These are phyloP conservation scores for Psettodes erumei DNA, from an alignment of 2,113 vertebrate species.

Conservation along the genomic window DNA sequence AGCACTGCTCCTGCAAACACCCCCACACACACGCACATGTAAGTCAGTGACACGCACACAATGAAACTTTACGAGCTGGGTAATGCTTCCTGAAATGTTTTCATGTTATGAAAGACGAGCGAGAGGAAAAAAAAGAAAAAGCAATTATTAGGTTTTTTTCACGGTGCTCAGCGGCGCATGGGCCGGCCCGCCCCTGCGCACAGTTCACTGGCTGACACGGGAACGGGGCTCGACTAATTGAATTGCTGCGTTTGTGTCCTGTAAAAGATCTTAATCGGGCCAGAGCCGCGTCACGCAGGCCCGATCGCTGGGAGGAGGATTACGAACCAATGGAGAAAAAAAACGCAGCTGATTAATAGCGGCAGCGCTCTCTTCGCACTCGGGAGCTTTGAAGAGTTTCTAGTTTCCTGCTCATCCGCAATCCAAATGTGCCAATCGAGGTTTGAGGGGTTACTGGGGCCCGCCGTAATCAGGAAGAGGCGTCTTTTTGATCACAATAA, in stretches of 20 bases:
- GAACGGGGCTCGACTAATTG: conserved; percentile 63
- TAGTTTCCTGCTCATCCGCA: conserved; percentile 40
- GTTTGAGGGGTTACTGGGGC: conserved; percentile 18
- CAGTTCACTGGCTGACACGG: conserved; percentile 45
- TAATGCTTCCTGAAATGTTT: too few species aligned
- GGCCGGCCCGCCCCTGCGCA: conserved; percentile 45
- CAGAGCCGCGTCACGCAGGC: conserved; percentile 8
- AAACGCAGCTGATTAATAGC: conserved; percentile 1
- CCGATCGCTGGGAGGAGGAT: conserved; percentile 38
- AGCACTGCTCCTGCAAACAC: conserved; percentile 16
- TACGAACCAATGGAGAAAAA: conserved; percentile 9
- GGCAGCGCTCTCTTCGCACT: not conserved
- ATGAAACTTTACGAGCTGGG: not conserved
- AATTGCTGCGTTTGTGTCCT: conserved; percentile 55
- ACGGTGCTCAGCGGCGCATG: not conserved
- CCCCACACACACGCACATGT: not conserved
- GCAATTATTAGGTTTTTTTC: conserved; percentile 52
- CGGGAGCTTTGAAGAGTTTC: too few species aligned
- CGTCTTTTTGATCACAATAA: conserved; percentile 12
- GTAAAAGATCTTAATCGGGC: conserved; percentile 70
- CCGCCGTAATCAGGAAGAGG: conserved; percentile 54
- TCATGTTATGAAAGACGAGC: too few species aligned
- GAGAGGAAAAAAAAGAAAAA: not conserved
- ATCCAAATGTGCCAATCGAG: conserved; percentile 50
- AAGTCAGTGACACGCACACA: not conserved